Evolutionary conservation across 2,113 vertebrate genomes (phyloP).

Genomic region (Lipophrys pholis): DNA sequence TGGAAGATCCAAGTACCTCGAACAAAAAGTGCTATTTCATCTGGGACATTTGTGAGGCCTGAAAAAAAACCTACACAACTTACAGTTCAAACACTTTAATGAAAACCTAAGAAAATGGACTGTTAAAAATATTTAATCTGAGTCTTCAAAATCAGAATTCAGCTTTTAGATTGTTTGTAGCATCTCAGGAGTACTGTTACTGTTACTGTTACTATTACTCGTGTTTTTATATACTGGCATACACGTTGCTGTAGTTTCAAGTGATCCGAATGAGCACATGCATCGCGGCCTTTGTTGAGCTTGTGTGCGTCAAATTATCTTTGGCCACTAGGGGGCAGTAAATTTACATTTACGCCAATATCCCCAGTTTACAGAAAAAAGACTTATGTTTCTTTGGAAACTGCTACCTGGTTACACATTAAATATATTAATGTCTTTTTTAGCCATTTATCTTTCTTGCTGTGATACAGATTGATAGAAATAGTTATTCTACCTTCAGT

Average conservation of each 20-base stretch:
- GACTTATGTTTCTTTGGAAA: neutral
- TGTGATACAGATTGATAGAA: neutral
- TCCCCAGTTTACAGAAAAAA: neutral
- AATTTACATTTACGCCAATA: neutral
- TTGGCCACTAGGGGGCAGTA: constrained; percentile 41
- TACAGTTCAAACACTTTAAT: too few species aligned
- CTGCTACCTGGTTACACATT: neutral
- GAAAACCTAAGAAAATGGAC: too few species aligned
- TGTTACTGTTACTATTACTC: constrained; percentile 13
- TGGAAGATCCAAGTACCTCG: too few species aligned
- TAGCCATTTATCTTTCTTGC: too few species aligned
- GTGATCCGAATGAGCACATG: constrained; percentile 13
- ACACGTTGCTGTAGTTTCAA: neutral
- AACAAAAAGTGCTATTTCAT: too few species aligned
- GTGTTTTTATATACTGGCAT: constrained; percentile 6
- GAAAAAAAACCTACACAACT: too few species aligned
- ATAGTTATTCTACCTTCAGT: neutral
- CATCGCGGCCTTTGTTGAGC: neutral
- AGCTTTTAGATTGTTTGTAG: constrained; percentile 19
- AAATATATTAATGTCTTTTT: neutral
- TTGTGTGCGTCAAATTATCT: neutral
- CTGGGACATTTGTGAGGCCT: too few species aligned
- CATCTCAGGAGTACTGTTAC: constrained; percentile 27
- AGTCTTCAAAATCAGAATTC: constrained; percentile 9
- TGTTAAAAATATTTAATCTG: too few species aligned